Conservation (phyloP, 2,888 invertebrate genomes). For the Troides oblongomaculatus region DNA sequence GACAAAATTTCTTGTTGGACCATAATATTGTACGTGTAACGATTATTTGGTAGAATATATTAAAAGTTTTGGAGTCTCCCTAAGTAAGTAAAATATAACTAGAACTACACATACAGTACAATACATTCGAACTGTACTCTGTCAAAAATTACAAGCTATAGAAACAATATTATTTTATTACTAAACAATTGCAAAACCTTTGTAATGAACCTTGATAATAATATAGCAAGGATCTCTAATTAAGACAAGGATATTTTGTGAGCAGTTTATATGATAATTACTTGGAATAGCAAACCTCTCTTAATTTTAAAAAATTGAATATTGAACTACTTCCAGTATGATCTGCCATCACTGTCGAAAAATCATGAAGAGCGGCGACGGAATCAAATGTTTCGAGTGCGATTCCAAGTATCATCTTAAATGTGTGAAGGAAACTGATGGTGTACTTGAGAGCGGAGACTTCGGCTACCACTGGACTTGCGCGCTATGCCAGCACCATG, state of each 20-base stretch:
- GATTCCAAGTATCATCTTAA: conserved; percentile 46
- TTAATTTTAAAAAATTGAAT: background rate
- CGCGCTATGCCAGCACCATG: conserved; percentile 50
- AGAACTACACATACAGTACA: background rate
- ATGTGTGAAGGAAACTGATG: conserved; percentile 42
- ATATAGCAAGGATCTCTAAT: too few relatives aligned
- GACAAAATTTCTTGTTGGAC: background rate
- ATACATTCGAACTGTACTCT: background rate
- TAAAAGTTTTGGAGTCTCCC: background rate
- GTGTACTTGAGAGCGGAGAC: conserved; percentile 47
- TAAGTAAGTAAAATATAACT: background rate
- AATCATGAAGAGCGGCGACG: conserved; percentile 45
- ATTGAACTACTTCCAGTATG: conserved; percentile 41
- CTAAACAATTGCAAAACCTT: too few relatives aligned
- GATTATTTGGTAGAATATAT: background rate
- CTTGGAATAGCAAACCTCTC: too few relatives aligned
- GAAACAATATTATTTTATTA: too few relatives aligned
- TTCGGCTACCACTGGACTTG: conserved; percentile 57
- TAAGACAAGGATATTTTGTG: too few relatives aligned
- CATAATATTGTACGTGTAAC: background rate
- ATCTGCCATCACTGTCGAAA: conserved; percentile 55
- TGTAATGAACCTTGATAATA: too few relatives aligned
- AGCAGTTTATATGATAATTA: too few relatives aligned
- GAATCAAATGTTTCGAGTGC: conserved; percentile 48
- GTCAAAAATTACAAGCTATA: background rate